Evolutionary conservation across 2,888 invertebrate genomes (phyloP).

Genomic region (Orthonevra nobilis): DNA sequence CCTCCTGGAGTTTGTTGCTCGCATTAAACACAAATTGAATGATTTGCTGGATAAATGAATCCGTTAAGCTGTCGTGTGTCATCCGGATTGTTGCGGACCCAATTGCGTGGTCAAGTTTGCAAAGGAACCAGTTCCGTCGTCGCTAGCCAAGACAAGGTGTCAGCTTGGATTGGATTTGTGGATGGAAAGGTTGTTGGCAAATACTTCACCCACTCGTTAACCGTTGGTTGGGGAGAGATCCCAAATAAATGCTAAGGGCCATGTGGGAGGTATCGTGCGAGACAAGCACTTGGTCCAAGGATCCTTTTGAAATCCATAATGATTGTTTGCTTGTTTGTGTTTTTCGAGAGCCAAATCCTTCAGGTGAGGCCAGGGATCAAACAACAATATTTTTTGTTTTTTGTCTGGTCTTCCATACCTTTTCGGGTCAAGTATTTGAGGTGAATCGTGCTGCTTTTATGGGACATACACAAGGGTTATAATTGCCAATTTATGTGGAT

Average conservation of each 20-base stretch:
- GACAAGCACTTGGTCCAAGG: conserved; percentile 36
- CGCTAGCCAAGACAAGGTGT: neutral
- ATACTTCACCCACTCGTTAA: conserved; percentile 5
- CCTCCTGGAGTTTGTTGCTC: conserved; percentile 39
- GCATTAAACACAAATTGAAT: conserved; percentile 70
- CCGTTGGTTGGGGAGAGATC: conserved; percentile 1
- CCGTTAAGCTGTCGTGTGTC: conserved; percentile 66
- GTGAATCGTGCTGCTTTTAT: conserved; percentile 31
- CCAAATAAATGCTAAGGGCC: conserved; percentile 45
- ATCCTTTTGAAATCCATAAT: conserved; percentile 63
- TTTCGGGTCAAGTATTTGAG: conserved; percentile 64
- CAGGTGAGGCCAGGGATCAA: conserved; percentile 54
- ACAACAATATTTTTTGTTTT: conserved; percentile 57
- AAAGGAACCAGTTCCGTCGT: conserved; percentile 16
- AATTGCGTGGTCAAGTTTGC: conserved; percentile 30
- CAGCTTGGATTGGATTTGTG: conserved; percentile 24
- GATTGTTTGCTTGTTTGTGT: conserved; percentile 66
- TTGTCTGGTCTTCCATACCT: conserved; percentile 7
- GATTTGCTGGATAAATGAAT: conserved; percentile 67
- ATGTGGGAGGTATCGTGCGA: conserved; percentile 23
- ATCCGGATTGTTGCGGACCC: conserved; percentile 28
- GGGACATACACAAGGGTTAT: conserved; percentile 52
- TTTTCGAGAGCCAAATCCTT: conserved; percentile 54
- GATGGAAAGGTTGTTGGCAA: conserved; percentile 7
- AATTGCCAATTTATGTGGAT: conserved; percentile 70